Evolutionary conservation across 2,797 vertebrate species (phyloP).

Genomic region (Limnodromus scolopaceus): DNA sequence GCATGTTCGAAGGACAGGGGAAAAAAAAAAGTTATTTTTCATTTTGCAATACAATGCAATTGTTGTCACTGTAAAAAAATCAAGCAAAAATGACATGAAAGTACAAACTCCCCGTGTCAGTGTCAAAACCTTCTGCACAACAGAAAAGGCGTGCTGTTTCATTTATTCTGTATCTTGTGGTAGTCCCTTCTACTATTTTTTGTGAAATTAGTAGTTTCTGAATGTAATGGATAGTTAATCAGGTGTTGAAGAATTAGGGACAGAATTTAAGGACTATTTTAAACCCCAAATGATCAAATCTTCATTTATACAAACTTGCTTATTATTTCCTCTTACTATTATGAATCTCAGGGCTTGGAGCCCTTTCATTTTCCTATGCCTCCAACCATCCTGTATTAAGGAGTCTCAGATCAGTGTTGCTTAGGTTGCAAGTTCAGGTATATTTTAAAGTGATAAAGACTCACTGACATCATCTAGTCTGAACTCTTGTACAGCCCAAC

Average conservation of each 20-base stretch:
- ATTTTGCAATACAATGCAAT: neutral
- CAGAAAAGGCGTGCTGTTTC: neutral
- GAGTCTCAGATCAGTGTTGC: neutral
- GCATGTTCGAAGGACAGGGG: neutral
- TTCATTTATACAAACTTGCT: neutral
- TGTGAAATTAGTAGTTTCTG: neutral
- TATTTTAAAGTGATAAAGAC: conserved; percentile 3
- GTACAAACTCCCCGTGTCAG: fast-evolving
- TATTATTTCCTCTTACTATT: neutral
- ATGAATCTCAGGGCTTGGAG: neutral
- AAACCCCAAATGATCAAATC: neutral
- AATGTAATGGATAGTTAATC: neutral
- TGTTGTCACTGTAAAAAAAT: neutral
- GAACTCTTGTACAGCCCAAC: neutral
- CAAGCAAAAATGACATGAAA: neutral
- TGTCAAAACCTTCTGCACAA: neutral
- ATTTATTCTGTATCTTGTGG: neutral
- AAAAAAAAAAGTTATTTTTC: neutral
- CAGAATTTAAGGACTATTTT: neutral
- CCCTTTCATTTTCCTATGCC: neutral
- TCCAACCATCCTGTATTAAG: neutral
- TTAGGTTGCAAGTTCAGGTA: neutral
- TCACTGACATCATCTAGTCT: neutral
- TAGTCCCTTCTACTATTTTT: neutral
- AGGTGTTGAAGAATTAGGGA: neutral